These are phyloP conservation scores for Zygothrica quintamaculata DNA, from an alignment of 2,888 invertebrate genomes.

Conservation along the genomic window DNA sequence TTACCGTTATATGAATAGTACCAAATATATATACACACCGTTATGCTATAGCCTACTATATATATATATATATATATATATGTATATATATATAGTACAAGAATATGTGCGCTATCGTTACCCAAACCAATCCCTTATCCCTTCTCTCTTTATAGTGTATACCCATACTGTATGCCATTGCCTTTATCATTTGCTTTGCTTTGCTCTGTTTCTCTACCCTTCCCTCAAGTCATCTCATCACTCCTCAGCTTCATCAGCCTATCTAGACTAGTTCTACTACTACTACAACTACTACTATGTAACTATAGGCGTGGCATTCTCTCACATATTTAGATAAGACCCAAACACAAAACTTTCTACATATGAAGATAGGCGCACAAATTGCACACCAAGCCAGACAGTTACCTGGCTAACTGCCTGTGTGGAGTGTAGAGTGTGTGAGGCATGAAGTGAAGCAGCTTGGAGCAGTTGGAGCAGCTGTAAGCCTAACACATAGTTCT, in stretches of 20 bases:
- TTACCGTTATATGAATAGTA: slow-evolving; percentile 38
- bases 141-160: neutral
- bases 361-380: no score
- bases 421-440: no score
- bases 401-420: no score
- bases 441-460: no score
- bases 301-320: slow-evolving; percentile 6
- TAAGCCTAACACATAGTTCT: no score
- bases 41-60: slow-evolving; percentile 2
- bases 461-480: no score
- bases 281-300: no score
- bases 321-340: slow-evolving; percentile 38
- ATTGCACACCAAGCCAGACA: no score
- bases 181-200: slow-evolving; percentile 31
- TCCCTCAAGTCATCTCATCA: no score
- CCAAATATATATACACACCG: slow-evolving; percentile 16
- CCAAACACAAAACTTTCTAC: neutral
- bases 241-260: neutral
- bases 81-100: no score
- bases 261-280: no score
- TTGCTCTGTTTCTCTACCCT: slow-evolving; percentile 5
- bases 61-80: no score
- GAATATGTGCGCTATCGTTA: neutral
- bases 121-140: neutral
- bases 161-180: slow-evolving; percentile 19